These are phyloP conservation scores for Pycnomerus fuliginosus DNA, from an alignment of 2,888 invertebrate genomes.

Conservation along the genomic window DNA sequence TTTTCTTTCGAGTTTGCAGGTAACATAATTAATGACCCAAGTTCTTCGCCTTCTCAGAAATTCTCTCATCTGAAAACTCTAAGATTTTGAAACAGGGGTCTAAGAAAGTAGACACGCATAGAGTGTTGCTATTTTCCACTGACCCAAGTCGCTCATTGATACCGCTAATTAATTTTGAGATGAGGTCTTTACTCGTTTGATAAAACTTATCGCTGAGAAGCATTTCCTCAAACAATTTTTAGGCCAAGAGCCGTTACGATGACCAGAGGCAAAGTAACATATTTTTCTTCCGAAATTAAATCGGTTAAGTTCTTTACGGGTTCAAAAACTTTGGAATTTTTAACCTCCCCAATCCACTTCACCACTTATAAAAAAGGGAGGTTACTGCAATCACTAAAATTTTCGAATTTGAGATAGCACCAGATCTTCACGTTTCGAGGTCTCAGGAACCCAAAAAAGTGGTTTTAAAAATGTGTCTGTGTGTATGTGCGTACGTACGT, in stretches of 20 bases:
- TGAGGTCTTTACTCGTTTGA: not conserved
- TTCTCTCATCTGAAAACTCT: not conserved
- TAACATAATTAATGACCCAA: not conserved
- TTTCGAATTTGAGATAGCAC: too few species aligned
- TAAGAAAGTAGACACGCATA: not conserved
- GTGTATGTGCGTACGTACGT: too few species aligned
- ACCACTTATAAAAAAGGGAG: too few species aligned
- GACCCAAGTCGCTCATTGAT: not conserved
- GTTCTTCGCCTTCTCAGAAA: not conserved
- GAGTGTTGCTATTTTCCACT: not conserved
- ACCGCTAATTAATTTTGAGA: not conserved
- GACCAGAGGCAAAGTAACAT: slow-evolving; percentile 12
- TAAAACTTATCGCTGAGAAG: not conserved
- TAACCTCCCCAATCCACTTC: too few species aligned
- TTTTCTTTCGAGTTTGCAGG: not conserved
- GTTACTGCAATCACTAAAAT: too few species aligned
- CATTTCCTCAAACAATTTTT: not conserved
- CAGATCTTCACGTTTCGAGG: too few species aligned
- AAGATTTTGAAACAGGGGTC: slow-evolving; percentile 4
- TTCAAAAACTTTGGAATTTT: slow-evolving; percentile 13
- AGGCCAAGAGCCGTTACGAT: not conserved
- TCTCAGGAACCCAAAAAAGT: too few species aligned
- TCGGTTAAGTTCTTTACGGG: slow-evolving; percentile 12
- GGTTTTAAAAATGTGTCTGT: too few species aligned
- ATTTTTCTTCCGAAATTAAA: slow-evolving; percentile 17